phyloP scores from a whole-genome alignment of 2,113 vertebrate genomes.

The Sinosuthora webbiana region DNA sequence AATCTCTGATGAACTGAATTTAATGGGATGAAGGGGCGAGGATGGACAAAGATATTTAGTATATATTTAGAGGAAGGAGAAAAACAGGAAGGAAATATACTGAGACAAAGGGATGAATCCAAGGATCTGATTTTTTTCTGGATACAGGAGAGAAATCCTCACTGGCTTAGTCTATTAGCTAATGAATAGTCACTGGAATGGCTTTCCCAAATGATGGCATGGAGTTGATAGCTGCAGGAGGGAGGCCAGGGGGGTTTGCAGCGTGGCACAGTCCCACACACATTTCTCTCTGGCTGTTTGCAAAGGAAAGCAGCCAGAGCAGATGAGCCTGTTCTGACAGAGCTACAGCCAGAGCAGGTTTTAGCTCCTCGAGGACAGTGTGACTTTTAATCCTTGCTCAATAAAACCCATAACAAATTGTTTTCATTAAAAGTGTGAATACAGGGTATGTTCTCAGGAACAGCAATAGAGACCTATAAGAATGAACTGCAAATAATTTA shows the following conservation, averaged over 20 bases:
- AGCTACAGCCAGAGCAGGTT: background rate
- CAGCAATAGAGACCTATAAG: background rate
- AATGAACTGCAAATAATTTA: background rate
- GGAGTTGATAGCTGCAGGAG: background rate
- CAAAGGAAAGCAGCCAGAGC: background rate
- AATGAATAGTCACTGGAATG: background rate
- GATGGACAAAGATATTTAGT: background rate
- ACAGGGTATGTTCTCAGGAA: background rate
- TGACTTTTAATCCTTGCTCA: background rate
- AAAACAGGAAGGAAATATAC: background rate
- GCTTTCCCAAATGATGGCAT: background rate
- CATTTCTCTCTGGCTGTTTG: background rate
- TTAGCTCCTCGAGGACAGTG: background rate
- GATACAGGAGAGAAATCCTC: background rate
- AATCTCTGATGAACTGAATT: background rate
- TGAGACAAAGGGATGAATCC: background rate
- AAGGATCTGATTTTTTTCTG: background rate
- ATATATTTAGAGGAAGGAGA: background rate
- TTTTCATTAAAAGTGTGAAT: background rate
- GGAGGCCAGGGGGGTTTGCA: background rate
- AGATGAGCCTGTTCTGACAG: background rate
- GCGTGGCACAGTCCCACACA: too few species aligned
- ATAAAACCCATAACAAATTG: background rate
- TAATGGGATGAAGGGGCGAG: background rate
- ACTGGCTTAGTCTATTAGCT: background rate